These are phyloP conservation scores for Diphyllodes magnificus DNA, from an alignment of 2,113 vertebrate species.

Conservation along the genomic window DNA sequence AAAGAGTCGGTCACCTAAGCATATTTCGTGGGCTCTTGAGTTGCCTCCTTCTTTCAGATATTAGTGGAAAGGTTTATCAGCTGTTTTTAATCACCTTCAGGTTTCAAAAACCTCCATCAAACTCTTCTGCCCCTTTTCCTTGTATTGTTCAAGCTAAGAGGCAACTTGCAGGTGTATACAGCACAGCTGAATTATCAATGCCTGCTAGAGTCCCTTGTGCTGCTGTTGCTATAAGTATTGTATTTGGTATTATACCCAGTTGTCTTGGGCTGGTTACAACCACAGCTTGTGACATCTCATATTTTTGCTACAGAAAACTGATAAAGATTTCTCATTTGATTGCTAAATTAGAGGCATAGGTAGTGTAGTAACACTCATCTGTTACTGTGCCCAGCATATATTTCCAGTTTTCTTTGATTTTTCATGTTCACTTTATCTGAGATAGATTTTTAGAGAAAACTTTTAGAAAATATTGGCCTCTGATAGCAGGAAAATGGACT, in stretches of 20 bases:
- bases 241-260: neutral
- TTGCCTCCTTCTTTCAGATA: neutral
- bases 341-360: neutral
- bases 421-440: neutral
- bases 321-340: neutral
- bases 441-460: neutral
- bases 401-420: constrained; percentile 4
- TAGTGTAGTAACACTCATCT: neutral
- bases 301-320: neutral
- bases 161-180: neutral
- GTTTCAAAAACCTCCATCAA: neutral
- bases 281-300: neutral
- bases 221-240: neutral
- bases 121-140: neutral
- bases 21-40: neutral
- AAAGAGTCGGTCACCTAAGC: neutral
- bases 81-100: neutral
- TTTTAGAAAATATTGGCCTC: neutral
- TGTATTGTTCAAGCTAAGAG: neutral
- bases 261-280: neutral
- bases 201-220: neutral
- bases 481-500: neutral
- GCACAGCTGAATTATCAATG: neutral
- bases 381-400: neutral
- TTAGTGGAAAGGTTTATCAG: neutral